These are phyloP conservation scores for Podarcis raffonei DNA, from an alignment of 2,113 vertebrate genomes.

Conservation along the genomic window DNA sequence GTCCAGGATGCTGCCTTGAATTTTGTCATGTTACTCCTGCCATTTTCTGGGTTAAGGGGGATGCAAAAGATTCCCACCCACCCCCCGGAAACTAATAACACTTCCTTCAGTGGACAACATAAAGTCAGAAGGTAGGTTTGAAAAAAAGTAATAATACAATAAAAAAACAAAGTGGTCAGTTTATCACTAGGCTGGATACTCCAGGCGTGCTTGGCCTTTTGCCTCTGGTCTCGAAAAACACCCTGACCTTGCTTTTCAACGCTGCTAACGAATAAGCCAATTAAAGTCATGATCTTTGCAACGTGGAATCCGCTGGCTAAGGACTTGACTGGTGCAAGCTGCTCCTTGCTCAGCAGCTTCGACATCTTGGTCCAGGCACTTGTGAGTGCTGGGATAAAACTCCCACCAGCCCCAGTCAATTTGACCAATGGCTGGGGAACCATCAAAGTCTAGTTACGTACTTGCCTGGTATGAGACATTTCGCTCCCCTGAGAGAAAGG, in stretches of 20 bases:
- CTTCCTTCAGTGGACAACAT: background rate
- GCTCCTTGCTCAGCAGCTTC: background rate
- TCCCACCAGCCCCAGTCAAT: no score
- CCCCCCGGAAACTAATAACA: no score
- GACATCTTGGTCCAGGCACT: background rate
- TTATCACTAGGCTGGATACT: background rate
- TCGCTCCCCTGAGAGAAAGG: no score
- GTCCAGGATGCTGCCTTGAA: no score
- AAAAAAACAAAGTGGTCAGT: background rate
- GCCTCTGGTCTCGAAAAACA: no score
- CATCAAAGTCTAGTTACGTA: no score
- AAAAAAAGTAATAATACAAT: background rate
- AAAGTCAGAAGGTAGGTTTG: background rate
- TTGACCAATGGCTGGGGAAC: no score
- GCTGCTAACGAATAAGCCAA: background rate
- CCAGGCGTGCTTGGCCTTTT: background rate
- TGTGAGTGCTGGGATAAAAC: no score
- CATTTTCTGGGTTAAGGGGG: no score
- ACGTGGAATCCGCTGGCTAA: background rate
- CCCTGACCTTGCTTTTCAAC: background rate
- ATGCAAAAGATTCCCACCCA: accelerated
- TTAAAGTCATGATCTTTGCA: background rate
- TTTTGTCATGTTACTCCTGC: no score
- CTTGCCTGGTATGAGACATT: no score
- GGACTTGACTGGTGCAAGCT: background rate